Percentiles rank a stretch among this genome's conserved stretches.
Conservation (phyloP, 2,888 invertebrate species). For the Nipponacmea schrenckii region DNA sequence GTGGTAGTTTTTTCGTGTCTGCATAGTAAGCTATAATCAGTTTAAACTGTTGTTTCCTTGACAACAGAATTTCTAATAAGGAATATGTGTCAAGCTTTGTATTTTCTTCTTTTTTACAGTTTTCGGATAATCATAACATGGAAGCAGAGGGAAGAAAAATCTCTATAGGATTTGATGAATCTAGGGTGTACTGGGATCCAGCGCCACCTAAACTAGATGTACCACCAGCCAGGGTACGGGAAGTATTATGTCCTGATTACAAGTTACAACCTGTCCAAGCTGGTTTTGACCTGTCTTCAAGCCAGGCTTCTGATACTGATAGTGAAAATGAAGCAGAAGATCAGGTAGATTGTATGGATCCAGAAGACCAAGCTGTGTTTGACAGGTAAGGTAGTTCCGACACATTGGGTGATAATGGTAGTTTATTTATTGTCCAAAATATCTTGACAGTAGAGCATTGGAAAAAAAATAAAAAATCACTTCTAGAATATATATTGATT, state of each 20-base stretch:
- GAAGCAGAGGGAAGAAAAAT: slow-evolving; percentile 48
- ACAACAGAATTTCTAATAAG: too few relatives aligned
- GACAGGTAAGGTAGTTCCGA: slow-evolving; percentile 29
- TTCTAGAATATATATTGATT: too few relatives aligned
- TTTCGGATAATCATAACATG: slow-evolving; percentile 39
- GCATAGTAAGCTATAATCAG: too few relatives aligned
- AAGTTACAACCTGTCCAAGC: background rate
- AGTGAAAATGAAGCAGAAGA: slow-evolving; percentile 40
- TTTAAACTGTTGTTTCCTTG: too few relatives aligned
- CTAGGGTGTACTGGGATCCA: slow-evolving; percentile 64
- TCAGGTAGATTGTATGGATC: slow-evolving; percentile 30
- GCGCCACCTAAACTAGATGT: slow-evolving; percentile 66
- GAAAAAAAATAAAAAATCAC: too few relatives aligned
- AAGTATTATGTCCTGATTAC: slow-evolving; percentile 56
- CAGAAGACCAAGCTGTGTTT: slow-evolving; percentile 27
- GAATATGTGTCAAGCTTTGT: too few relatives aligned
- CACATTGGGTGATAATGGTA: too few relatives aligned
- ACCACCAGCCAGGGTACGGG: slow-evolving; percentile 56
- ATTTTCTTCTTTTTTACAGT: slow-evolving; percentile 31
- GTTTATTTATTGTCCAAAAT: too few relatives aligned
- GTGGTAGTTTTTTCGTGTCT: too few relatives aligned
- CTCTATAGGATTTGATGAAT: slow-evolving; percentile 50
- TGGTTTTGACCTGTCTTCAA: background rate
- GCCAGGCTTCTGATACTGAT: slow-evolving; percentile 32
- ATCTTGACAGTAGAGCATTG: too few relatives aligned